Evolutionary conservation across 2,888 invertebrate species (phyloP), one percentile per base, ranked within the genome.

Genomic region (Drosophila meridionalis): DNA sequence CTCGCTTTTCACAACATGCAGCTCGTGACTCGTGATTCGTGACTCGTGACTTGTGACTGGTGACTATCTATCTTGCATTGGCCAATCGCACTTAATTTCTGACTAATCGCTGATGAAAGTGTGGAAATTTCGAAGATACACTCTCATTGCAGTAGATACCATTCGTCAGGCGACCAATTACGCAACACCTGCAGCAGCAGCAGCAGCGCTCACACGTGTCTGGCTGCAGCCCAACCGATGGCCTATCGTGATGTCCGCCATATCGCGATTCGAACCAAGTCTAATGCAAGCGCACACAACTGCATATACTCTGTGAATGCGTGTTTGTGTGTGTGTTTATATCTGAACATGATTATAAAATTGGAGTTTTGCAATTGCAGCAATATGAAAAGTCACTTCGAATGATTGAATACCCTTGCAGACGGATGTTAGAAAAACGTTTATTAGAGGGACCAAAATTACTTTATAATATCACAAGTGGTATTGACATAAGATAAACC

Each of bases 81-180:
- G 28, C 71, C 58, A 68, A 78, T 71, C 71, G 68, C 45, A 63
- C 32, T 71, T 57, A 71, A 78, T 78, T 72, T 61, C 40, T 58
- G 52, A 64, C 28, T 63, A 75, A 66, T 59, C 62, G 63, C 34
- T 32, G 52, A 47, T 68, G 57, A 78, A 78, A 78, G 76, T 78
- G 75, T 76, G 52, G 68, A 73, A 76, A 76, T 66, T n/a, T 20
- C 43, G 43, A 47, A 47, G 52, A 63, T 48, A 28, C 60, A 40
- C 45, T 69, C 57, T 26, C 53, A 55, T 69, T 69, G 45, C 32
- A 28, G 38, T 6, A 11, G 53, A 26, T 68, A 57, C 52, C 52
- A 53, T 43, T 57, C 43, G 58, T 8, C 34, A 12, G 45, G 45
- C 45, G 36, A 36, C 8, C 58, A 45, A 26, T 58, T 26, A 45